phyloP scores from a whole-genome alignment of 2,888 invertebrate genomes.

The Leucozona laternaria region DNA sequence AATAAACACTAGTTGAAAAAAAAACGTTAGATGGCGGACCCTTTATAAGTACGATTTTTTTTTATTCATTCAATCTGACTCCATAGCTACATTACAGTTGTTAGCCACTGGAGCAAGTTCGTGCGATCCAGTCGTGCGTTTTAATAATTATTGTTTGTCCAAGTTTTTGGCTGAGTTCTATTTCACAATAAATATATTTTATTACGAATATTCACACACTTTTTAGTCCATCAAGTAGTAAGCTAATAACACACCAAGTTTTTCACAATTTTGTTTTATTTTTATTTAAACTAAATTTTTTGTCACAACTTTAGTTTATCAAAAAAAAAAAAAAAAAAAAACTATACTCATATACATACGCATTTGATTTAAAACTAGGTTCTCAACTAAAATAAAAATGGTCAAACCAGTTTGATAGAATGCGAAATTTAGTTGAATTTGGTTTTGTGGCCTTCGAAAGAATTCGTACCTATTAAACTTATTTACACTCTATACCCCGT shows the following conservation, averaged over 20 bases:
- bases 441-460: constrained; percentile 1
- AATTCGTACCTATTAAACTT: constrained; percentile 2
- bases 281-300: neutral
- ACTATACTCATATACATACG: neutral
- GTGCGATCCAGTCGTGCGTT: too few species aligned
- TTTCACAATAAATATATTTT: neutral
- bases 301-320: neutral
- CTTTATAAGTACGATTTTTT: too few species aligned
- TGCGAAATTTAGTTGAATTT: neutral
- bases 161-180: too few species aligned
- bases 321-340: too few species aligned
- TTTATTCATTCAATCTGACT: too few species aligned
- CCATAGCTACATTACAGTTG: too few species aligned
- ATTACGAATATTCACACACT: neutral
- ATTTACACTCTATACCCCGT: neutral
- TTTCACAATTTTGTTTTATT: neutral
- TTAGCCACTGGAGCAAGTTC: too few species aligned
- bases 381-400: neutral
- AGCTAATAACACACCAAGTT: neutral
- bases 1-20: too few species aligned
- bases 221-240: neutral
- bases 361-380: neutral
- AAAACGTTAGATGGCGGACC: too few species aligned
- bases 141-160: too few species aligned
- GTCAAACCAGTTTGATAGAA: neutral